Evolutionary conservation across 2,113 vertebrate species (phyloP).

Genomic region (Megatriorchis doriae): DNA sequence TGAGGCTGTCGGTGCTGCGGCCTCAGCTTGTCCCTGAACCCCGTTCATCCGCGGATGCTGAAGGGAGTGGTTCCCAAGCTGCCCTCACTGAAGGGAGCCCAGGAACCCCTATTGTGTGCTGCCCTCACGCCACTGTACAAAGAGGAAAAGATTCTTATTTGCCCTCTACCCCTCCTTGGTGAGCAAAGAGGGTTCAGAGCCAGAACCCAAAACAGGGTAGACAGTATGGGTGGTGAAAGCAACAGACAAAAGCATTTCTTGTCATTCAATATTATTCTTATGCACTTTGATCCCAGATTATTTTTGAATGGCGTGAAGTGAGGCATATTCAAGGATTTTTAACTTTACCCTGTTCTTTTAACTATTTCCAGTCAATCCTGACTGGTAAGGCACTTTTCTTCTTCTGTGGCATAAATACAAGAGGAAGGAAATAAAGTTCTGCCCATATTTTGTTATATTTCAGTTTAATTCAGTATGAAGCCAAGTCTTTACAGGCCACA

Average conservation of each 20-base stretch:
- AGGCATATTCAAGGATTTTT: not conserved
- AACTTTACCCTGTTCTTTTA: not conserved
- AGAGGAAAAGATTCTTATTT: constrained; percentile 1
- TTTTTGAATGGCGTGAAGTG: not conserved
- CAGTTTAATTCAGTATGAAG: not conserved
- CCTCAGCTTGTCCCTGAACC: not conserved
- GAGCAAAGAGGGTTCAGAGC: not conserved
- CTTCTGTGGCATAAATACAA: not conserved
- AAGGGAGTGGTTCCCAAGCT: not conserved
- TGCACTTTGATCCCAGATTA: constrained; percentile 2
- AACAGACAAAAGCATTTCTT: not conserved
- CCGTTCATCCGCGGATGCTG: not conserved
- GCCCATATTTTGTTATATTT: not conserved
- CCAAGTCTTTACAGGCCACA: not conserved
- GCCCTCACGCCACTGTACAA: not conserved
- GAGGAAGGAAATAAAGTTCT: not conserved
- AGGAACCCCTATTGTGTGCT: not conserved
- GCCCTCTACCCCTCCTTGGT: not conserved
- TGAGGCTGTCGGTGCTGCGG: not conserved
- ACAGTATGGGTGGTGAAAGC: not conserved
- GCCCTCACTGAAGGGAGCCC: not conserved
- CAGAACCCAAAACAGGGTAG: not conserved
- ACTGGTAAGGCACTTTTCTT: not conserved
- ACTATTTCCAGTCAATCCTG: not conserved
- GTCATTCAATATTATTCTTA: not conserved